These are phyloP conservation scores for Petrocephalus microphthalmus DNA, from an alignment of 2,113 vertebrate genomes.

Conservation along the genomic window DNA sequence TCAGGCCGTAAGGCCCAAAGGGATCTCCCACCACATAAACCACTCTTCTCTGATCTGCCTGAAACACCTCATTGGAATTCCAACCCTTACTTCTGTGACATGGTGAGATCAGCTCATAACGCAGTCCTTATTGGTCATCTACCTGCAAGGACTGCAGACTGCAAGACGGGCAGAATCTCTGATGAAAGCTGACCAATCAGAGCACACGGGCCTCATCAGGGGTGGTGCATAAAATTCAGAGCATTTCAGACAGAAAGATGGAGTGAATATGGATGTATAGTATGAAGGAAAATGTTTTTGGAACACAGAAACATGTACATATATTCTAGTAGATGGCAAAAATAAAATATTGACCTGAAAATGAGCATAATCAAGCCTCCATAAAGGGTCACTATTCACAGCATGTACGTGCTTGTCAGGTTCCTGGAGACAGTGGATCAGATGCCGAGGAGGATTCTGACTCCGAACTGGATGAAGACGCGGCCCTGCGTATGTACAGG, in stretches of 20 bases:
- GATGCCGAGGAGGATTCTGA: constrained; percentile 43
- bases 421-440: constrained; percentile 23
- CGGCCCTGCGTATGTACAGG: constrained; percentile 67
- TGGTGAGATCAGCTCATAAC: background rate
- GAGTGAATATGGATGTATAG: background rate
- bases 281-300: background rate
- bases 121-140: background rate
- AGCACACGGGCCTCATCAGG: background rate
- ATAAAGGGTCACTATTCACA: background rate
- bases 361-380: background rate
- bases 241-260: background rate
- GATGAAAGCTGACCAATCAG: background rate
- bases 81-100: background rate
- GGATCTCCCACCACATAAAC: background rate
- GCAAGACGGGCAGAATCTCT: background rate
- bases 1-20: background rate
- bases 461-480: constrained; percentile 65
- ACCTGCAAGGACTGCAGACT: background rate
- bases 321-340: background rate
- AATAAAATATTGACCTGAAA: background rate
- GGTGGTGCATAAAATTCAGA: background rate
- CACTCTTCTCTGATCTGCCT: background rate
- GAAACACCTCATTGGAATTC: background rate
- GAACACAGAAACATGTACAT: background rate
- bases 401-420: constrained; percentile 33